These are phyloP conservation scores for Rotaria macrura DNA, from an alignment of 2,888 invertebrate species.

Conservation along the genomic window DNA sequence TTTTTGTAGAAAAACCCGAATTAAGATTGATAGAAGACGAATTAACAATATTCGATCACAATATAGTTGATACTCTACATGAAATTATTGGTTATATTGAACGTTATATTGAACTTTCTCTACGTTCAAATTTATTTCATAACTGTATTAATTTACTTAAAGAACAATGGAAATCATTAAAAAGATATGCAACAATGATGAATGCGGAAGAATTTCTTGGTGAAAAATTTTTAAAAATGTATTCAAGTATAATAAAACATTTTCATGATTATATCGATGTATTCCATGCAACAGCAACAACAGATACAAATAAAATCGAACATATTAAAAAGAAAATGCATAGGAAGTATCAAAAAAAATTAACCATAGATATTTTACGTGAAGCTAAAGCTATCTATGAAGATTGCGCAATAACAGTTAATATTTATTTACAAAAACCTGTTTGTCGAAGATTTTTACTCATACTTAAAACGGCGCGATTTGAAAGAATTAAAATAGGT, in stretches of 20 bases:
- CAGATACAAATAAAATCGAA: neutral
- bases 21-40: neutral
- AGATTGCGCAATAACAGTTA: neutral
- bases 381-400: neutral
- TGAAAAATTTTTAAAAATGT: neutral
- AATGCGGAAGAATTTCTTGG: neutral
- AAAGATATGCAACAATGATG: neutral
- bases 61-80: neutral
- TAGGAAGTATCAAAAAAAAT: neutral
- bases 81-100: neutral
- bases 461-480: conserved; percentile 1
- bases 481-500: conserved; percentile 11
- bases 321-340: conserved; percentile 14
- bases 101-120: neutral
- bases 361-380: conserved; percentile 6
- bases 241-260: neutral
- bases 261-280: conserved; percentile 9
- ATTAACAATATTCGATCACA: neutral
- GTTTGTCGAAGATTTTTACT: neutral
- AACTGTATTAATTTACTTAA: neutral
- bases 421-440: conserved; percentile 18
- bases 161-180: conserved; percentile 19
- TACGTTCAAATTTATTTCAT: neutral
- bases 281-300: neutral
- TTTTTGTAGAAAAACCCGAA: neutral